These are phyloP conservation scores for Menidia beryllina DNA, from an alignment of 2,113 vertebrate genomes.

Conservation along the genomic window DNA sequence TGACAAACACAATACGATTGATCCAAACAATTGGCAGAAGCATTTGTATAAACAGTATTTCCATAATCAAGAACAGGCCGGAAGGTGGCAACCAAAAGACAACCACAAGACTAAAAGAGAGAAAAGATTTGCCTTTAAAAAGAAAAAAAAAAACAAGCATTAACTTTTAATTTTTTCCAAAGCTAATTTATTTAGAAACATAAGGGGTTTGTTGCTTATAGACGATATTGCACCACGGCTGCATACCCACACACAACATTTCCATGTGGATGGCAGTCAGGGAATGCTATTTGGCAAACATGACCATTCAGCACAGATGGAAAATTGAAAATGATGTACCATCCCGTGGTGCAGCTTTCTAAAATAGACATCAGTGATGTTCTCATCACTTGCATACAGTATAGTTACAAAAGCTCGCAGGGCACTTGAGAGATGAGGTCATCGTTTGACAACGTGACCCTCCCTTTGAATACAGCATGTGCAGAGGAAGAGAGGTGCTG, in stretches of 20 bases:
- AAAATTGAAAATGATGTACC: constrained; percentile 35
- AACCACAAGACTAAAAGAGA: no score
- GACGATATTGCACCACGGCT: background rate
- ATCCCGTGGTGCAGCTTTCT: constrained; percentile 1
- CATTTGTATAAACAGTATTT: no score
- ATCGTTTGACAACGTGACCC: constrained; percentile 49
- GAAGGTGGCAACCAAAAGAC: no score
- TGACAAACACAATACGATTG: no score
- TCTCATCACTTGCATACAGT: constrained; percentile 25
- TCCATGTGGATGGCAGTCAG: background rate
- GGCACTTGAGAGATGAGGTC: constrained; percentile 58
- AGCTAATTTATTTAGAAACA: constrained; percentile 8
- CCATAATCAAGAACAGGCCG: no score
- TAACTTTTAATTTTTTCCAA: no score
- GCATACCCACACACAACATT: background rate
- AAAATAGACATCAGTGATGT: constrained; percentile 28
- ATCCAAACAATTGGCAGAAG: no score
- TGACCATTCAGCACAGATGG: constrained; percentile 14
- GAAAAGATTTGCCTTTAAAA: no score
- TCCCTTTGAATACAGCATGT: constrained; percentile 68
- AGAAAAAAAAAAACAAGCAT: no score
- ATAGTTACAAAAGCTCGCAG: constrained; percentile 14
- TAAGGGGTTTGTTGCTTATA: background rate
- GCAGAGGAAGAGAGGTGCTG: constrained; percentile 69
- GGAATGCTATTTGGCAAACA: background rate